Evolutionary conservation across 2,888 invertebrate genomes (phyloP), one percentile per base, ranked within the genome.

Genomic region (Dasysyrphus albostriatus): DNA sequence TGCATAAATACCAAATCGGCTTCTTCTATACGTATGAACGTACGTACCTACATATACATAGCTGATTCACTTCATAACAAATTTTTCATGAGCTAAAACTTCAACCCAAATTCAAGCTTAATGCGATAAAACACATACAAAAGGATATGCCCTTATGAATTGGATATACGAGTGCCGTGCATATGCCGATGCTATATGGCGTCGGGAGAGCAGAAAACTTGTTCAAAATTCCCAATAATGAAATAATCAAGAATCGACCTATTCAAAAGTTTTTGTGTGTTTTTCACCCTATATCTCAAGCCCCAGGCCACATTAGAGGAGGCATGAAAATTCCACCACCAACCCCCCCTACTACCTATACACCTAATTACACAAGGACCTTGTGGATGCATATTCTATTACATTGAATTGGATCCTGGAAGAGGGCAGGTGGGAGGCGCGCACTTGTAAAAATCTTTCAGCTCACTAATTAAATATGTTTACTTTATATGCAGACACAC

Each of bases 181-280:
- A n/a, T 5, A 59, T 19, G 14, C 6, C 0, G 3, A 16, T 44
- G 3, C 4, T 3, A 16, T 56, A 34, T 42, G n/a, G n/a, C 19
- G 8, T 69, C 19, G 74, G 69, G 75, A 73, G 44, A 72, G 37
- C 70, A 82, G 58, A 63, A 67, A 77, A 63, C 77, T 85, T 72
- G 82, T 77, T 82, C 73, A 51, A 69, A 75, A 79, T 87, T 87
- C 70, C 54, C 78, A 79, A 87, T 83, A 82, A 87, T 79, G 72
- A 83, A 87, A 87, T 87, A 87, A 83, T 79, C 72, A 83, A 72
- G 49, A 78, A 87, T 87, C 83, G 78, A 79, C 87, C 83, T 74
- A 72, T 87, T 87, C 74, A 79, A 82, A 78, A 87, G 74, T 82
- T 87, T 83, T 72, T 72, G 78, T 78, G 65, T 83, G 63, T 47